These are phyloP conservation scores for Limosa lapponica DNA, from an alignment of 2,797 vertebrate genomes.

Conservation along the genomic window DNA sequence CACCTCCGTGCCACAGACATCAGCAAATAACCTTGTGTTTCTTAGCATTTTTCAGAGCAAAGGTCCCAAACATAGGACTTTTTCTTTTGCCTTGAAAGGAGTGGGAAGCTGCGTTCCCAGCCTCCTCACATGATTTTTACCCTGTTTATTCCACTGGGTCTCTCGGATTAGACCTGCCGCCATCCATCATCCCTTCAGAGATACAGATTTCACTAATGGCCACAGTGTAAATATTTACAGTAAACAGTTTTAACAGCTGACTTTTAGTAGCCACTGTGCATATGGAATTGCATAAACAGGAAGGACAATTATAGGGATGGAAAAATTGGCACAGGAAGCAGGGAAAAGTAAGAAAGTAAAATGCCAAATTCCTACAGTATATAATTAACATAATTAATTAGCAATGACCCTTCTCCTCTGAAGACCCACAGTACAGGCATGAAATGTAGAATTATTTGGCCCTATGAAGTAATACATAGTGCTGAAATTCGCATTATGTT, in stretches of 20 bases:
- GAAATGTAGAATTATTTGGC: background rate
- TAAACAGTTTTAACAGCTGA: constrained; percentile 58
- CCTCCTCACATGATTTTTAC: background rate
- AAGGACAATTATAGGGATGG: constrained; percentile 19
- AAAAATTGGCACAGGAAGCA: constrained; percentile 4
- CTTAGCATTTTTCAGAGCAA: background rate
- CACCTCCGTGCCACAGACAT: background rate
- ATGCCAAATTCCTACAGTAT: background rate
- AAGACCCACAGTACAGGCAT: background rate
- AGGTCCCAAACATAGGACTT: background rate
- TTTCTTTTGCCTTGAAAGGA: background rate
- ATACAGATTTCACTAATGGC: constrained; percentile 56
- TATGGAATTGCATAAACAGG: constrained; percentile 66
- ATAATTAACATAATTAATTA: background rate
- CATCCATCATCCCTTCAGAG: constrained; percentile 37
- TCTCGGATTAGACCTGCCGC: background rate
- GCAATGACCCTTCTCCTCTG: background rate
- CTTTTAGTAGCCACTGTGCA: constrained; percentile 60
- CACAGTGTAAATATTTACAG: constrained; percentile 70
- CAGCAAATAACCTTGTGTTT: background rate
- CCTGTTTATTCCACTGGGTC: constrained; percentile 26
- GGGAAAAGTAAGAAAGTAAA: background rate
- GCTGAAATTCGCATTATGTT: background rate
- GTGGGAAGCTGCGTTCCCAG: background rate
- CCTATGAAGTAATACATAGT: background rate